Base-by-base conservation (phyloP, 2,113 vertebrate species). In the Pterocles orientalis region DNA sequence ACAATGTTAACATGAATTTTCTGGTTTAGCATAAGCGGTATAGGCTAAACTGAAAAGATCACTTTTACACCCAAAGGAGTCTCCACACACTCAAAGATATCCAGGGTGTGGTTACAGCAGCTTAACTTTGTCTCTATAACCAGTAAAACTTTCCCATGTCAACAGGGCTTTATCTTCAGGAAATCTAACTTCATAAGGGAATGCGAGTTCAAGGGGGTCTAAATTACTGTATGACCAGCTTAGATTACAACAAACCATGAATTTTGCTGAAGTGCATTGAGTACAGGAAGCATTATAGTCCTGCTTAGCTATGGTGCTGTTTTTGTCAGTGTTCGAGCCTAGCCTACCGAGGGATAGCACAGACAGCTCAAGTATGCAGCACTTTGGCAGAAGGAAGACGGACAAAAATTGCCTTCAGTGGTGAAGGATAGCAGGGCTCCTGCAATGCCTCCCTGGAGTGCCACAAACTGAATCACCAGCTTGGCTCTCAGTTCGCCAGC, bases 131-230 rank as follows among this genome's bases (percentile, higher is more conserved):
- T 95, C 93, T 48, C 7, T 61, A 65, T 72, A 94, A 91, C 45
- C 1, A 0, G 94, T 68, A 88, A 94, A 96, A 93, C 73, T 95
- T 96, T 96, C 92, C 94, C 95, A 94, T 87, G 91, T 96, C 95
- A 96, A 89, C 94, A 94, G 78, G 81, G 70, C 50, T 94, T 94
- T 96, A 92, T 94, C 94, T 94, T 90, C 95, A 94, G 94, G 95
- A 97, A 95, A 95, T 96, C 95, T 93, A 90, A 90, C 84, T 90
- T 72, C 92, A 80, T 84, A 87, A 31, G 93, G 92, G 92, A 95
- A 92, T 96, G 71, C 48, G 43, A 95, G 89, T 95, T 92, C 62
- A 93, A 95, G 94, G 77, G 84, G 84, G 48, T 75, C 96, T 94
- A 87, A 92, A 94, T 94, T 93, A 92, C 78, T 92, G 53, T 94